Evolutionary conservation across 1,140 invertebrate species (phyloP).

Genomic region (Eriocheir sinensis): DNA sequence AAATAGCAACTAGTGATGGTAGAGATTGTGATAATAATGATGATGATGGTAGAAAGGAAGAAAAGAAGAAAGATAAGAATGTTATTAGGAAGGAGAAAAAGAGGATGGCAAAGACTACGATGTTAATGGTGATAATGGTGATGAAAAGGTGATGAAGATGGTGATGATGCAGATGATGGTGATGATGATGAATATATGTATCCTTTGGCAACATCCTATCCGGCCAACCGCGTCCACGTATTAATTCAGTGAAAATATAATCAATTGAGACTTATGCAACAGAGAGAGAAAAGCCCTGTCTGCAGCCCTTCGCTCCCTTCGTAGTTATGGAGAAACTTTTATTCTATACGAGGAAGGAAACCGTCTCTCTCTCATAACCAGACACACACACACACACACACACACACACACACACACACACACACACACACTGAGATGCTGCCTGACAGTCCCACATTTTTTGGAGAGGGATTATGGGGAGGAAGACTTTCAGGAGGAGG

Average conservation of each 20-base stretch:
- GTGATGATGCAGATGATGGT: too few species aligned
- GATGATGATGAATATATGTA: too few species aligned
- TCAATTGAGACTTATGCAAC: too few species aligned
- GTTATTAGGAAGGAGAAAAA: too few species aligned
- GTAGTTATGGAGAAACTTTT: background rate
- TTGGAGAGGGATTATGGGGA: background rate
- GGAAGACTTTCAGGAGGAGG: background rate
- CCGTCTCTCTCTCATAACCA: background rate
- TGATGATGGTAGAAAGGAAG: too few species aligned
- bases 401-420: conserved; percentile 13
- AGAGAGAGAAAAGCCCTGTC: too few species aligned
- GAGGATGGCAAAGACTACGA: too few species aligned
- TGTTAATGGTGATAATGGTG: too few species aligned
- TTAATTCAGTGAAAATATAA: background rate
- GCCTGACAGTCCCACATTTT: background rate
- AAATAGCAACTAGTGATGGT: too few species aligned
- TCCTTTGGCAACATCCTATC: background rate
- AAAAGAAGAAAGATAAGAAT: too few species aligned
- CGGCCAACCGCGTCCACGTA: background rate
- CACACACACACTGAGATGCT: background rate
- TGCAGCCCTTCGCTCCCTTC: background rate
- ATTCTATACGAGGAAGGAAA: background rate
- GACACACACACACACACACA: conserved; percentile 4
- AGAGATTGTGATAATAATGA: too few species aligned
- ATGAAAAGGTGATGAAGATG: too few species aligned